Evolutionary conservation across 2,113 vertebrate genomes (phyloP), one percentile per base, ranked within the genome.

Genomic region (Nothoprocta pentlandii): DNA sequence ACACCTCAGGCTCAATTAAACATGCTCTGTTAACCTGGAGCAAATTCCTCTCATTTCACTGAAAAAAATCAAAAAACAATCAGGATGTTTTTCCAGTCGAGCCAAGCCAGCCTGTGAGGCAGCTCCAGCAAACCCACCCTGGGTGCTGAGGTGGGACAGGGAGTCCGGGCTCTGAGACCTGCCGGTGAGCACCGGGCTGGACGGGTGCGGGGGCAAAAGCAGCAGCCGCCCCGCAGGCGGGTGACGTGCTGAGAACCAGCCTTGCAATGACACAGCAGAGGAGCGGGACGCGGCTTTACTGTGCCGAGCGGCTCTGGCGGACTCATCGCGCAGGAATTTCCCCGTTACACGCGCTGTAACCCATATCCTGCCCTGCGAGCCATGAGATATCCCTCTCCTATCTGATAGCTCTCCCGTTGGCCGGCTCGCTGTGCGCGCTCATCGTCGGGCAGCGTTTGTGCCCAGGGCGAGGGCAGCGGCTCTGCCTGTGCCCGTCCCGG

Each of bases 1-100:
- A 23, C 61, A 21, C 13, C 77, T 30, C 66, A 81, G 88, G 47
- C 39, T 6, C 36, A 63, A 44, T 32, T 64, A 6, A 58, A 26
- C 16, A 36, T 10, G 16, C 0, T 0, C 8, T 3, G 0, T 9
- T 19, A 67, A 87, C 12, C 22, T 30, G 13, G 3, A 41, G 28
- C 17, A 2, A 78, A 73, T 75, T 69, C 32, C 28, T 34, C 69
- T 87, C 47, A 9, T 42, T 80, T 80, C 36, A 32, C 20, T 39
- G 15, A 49, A 47, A 87, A 69, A 46, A 3, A 51, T 41, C 2
- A 0, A 58, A 0, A 32, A 42, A 28, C 20, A 44, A 15, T 85
- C n/a, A 22, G 59, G 64, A 69, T 19, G 19, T 22, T 32, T 56
- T 28, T 47, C 12, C 77, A 16, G 56, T 71, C 3, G 4, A 61